phyloP scores from a whole-genome alignment of 2,113 vertebrate genomes.

The Podarcis raffonei region DNA sequence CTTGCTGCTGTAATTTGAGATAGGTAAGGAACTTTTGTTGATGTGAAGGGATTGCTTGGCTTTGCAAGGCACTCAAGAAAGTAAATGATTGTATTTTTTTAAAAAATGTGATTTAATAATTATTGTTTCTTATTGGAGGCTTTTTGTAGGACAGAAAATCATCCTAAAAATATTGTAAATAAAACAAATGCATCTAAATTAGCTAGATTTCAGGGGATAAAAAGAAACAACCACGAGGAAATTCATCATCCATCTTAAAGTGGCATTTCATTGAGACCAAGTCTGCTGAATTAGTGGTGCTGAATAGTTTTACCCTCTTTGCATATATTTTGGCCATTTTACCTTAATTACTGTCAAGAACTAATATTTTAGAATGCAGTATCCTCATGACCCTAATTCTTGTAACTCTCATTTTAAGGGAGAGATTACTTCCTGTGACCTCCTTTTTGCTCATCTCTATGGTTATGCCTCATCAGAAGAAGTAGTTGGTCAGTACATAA shows the following conservation, averaged over 20 bases:
- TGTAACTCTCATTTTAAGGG: constrained; percentile 75
- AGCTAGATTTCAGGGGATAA: background rate
- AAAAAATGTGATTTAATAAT: background rate
- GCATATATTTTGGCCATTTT: background rate
- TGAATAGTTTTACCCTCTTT: background rate
- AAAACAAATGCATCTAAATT: background rate
- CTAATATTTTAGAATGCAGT: background rate
- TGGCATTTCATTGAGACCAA: background rate
- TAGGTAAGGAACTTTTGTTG: background rate
- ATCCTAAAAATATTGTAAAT: background rate
- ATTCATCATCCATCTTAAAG: background rate
- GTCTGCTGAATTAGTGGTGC: background rate
- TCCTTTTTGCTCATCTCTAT: constrained; percentile 85
- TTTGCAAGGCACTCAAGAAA: background rate
- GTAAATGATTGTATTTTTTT: fast-evolving
- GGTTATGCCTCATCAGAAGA: constrained; percentile 80
- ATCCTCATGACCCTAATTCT: background rate
- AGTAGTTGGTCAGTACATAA: constrained; percentile 79
- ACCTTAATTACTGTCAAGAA: constrained; percentile 21
- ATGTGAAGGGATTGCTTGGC: background rate
- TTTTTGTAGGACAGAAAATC: background rate
- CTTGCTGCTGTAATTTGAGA: background rate
- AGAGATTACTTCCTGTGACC: constrained; percentile 83
- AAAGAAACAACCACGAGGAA: background rate
- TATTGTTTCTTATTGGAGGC: background rate